Conservation (phyloP, 2,797 vertebrate genomes). For the Xiphophorus birchmanni region DNA sequence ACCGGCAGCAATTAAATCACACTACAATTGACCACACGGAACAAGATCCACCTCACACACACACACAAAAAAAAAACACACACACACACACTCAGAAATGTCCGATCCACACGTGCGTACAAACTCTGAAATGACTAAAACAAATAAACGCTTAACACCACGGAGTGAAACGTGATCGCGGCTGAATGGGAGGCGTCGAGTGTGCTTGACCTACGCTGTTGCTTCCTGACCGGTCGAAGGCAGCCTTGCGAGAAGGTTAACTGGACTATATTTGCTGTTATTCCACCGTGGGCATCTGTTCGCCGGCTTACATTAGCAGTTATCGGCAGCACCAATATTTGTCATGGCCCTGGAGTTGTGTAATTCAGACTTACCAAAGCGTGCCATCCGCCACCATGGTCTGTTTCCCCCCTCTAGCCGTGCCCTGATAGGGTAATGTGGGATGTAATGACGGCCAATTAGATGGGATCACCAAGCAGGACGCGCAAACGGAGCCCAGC, state of each 20-base stretch:
- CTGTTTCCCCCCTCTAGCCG: slow-evolving; percentile 75
- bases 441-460: slow-evolving; percentile 83
- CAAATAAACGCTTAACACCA: slow-evolving; percentile 73
- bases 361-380: slow-evolving; percentile 82
- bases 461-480: slow-evolving; percentile 81
- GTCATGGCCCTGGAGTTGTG: slow-evolving; percentile 78
- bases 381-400: slow-evolving; percentile 77
- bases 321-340: slow-evolving; percentile 78
- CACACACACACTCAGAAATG: neutral
- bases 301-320: slow-evolving; percentile 76
- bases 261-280: slow-evolving; percentile 78
- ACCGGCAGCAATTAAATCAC: slow-evolving; percentile 60
- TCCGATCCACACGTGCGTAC: neutral
- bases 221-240: slow-evolving; percentile 68
- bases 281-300: slow-evolving; percentile 76
- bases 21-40: slow-evolving; percentile 53
- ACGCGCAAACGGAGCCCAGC: slow-evolving; percentile 73
- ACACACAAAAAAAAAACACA: neutral
- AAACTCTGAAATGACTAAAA: slow-evolving; percentile 35
- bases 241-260: slow-evolving; percentile 79
- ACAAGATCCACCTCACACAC: slow-evolving; percentile 32
- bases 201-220: slow-evolving; percentile 67
- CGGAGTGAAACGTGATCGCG: slow-evolving; percentile 67
- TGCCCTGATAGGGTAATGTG: slow-evolving; percentile 79
- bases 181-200: slow-evolving; percentile 69